These are phyloP conservation scores for Sisyra terminalis DNA, from an alignment of 2,888 invertebrate species.

Conservation along the genomic window DNA sequence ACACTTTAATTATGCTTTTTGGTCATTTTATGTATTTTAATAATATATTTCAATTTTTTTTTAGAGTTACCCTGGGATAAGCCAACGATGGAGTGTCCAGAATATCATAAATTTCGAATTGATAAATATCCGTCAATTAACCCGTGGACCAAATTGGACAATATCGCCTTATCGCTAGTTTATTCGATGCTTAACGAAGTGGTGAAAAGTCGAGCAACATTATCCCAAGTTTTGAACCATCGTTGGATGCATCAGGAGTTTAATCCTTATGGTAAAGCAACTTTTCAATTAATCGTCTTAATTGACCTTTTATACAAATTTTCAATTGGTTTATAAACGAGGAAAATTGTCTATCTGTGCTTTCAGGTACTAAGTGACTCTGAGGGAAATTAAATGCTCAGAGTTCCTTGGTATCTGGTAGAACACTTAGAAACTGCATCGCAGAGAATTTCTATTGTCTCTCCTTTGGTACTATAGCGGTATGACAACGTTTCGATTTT, in stretches of 20 bases:
- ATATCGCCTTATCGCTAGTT: slow-evolving; percentile 55
- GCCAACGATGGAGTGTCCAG: slow-evolving; percentile 48
- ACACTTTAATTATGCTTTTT: too few relatives aligned
- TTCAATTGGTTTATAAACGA: neutral
- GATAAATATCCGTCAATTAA: slow-evolving; percentile 44
- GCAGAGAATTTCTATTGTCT: slow-evolving; percentile 24
- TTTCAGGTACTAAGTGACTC: slow-evolving; percentile 81
- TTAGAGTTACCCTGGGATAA: slow-evolving; percentile 92
- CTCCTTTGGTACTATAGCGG: slow-evolving; percentile 83
- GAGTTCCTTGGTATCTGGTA: slow-evolving; percentile 36
- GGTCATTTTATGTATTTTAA: too few relatives aligned
- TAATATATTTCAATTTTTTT: slow-evolving; percentile 17
- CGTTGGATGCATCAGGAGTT: slow-evolving; percentile 48
- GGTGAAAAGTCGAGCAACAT: slow-evolving; percentile 45
- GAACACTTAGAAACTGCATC: slow-evolving; percentile 16
- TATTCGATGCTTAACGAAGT: slow-evolving; percentile 55
- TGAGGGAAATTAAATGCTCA: slow-evolving; percentile 40
- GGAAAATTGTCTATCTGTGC: slow-evolving; percentile 17
- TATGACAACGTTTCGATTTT: slow-evolving; percentile 52
- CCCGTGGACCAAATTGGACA: slow-evolving; percentile 72
- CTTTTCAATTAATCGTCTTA: neutral
- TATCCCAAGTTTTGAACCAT: slow-evolving; percentile 54
- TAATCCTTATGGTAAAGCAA: slow-evolving; percentile 25
- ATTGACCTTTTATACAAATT: slow-evolving; percentile 5
- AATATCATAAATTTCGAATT: slow-evolving; percentile 60